phyloP scores from a whole-genome alignment of 2,797 vertebrate genomes.

The Clarias platycephalus region DNA sequence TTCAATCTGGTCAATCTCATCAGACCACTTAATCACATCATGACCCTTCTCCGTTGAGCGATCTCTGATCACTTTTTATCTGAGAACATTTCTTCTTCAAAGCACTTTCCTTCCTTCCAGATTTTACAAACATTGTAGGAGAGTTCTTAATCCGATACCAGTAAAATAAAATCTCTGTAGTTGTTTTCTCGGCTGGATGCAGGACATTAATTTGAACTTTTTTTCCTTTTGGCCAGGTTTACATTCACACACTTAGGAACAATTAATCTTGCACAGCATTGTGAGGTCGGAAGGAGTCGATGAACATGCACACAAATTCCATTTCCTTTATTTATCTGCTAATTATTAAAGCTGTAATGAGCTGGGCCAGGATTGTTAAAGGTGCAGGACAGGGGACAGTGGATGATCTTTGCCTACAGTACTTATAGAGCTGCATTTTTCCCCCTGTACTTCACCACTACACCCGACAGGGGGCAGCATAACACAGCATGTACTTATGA shows the following conservation, averaged over 20 bases:
- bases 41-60: too few species aligned
- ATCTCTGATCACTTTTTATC: too few species aligned
- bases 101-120: too few species aligned
- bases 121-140: too few species aligned
- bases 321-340: background rate
- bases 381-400: background rate
- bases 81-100: too few species aligned
- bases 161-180: too few species aligned
- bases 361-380: background rate
- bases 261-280: background rate
- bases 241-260: background rate
- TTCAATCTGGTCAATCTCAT: too few species aligned
- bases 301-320: background rate
- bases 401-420: background rate
- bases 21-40: too few species aligned
- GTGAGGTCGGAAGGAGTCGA: background rate
- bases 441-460: background rate
- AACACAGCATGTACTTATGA: background rate
- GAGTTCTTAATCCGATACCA: too few species aligned
- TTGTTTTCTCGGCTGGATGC: too few species aligned
- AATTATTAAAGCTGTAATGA: background rate
- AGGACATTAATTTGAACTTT: too few species aligned
- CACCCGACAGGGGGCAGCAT: conserved; percentile 3
- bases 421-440: background rate
- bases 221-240: background rate